Percentiles rank a stretch among this genome's conserved stretches.
phyloP scores from a whole-genome alignment of 2,113 vertebrate genomes.

The Dissostichus mawsoni region DNA sequence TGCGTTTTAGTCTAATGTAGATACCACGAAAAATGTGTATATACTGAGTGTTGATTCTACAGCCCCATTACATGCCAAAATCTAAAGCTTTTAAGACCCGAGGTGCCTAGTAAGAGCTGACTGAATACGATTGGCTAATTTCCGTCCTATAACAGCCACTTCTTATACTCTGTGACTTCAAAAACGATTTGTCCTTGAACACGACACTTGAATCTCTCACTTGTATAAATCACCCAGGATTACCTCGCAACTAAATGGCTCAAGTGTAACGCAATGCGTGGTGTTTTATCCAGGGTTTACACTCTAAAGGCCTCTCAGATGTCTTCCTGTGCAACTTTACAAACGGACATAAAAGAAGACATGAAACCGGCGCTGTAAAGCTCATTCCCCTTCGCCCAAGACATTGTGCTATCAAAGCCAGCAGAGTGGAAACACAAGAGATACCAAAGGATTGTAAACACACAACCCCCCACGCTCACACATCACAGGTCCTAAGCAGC shows the following conservation, averaged over 20 bases:
- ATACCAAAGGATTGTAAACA: conserved; percentile 70
- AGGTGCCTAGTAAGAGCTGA: neutral
- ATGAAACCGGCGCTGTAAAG: conserved; percentile 50
- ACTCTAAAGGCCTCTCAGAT: conserved; percentile 51
- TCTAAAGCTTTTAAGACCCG: too few species aligned
- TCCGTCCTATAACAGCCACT: neutral
- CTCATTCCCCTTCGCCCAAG: conserved; percentile 56
- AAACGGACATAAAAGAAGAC: conserved; percentile 67
- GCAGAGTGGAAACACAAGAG: conserved; percentile 67
- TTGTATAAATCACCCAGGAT: conserved; percentile 37
- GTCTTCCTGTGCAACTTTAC: conserved; percentile 58
- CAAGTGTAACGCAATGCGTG: neutral
- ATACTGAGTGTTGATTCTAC: too few species aligned
- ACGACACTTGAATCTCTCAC: conserved; percentile 7
- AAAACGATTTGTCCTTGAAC: conserved; percentile 43
- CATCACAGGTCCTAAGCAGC: conserved; percentile 66
- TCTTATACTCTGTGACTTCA: conserved; percentile 1
- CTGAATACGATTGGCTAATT: neutral
- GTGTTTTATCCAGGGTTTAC: conserved; percentile 41
- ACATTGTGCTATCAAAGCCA: conserved; percentile 69
- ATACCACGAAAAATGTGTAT: too few species aligned
- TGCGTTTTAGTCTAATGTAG: too few species aligned
- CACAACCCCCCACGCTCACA: conserved; percentile 55
- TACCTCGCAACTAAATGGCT: conserved; percentile 35
- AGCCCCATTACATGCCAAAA: too few species aligned